Base-by-base conservation (phyloP, 2,888 invertebrate genomes). In the Antheraea assamensis region DNA sequence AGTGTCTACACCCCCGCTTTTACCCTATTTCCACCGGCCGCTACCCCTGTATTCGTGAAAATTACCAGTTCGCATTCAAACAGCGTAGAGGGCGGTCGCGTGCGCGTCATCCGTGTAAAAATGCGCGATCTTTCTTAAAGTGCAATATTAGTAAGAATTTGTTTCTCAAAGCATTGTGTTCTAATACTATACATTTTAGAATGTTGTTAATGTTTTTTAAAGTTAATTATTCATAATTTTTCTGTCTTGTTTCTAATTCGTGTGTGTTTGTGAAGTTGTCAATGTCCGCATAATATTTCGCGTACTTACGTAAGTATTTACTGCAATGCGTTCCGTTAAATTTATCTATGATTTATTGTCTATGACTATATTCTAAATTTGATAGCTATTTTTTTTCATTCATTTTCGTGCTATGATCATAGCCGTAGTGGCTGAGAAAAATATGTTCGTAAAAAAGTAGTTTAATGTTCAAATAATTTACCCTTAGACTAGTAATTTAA, bases 231-330 rank as follows among this genome's bases (percentile, higher is more conserved):
- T 47, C 24, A 35, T 52, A 52, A 35, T 72, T 55, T 49, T 10
- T 7, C n/a, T 72, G 4, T 35, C n/a, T 55, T 72, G 31, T 55
- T 70, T 19, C 52, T 30, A 27, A 55, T 70, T 73, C 8, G 80
- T 78, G 77, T 80, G 87, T 88, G 84, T 80, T 85, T 76, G 83
- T 87, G 87, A 86, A 78, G 73, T 76, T 76, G 77, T 85, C 82
- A 82, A 81, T 27, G 61, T 30, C 61, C 61, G 61, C 27, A 64
- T 85, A 85, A 85, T 85, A 84, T 83, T 86, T 87, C 77, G 86
- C 81, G 78, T 30, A 64, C 91, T 94, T 94, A 94, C 93, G 94
- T 94, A 94, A 94, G 94, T 90, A 87, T 88, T 88, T 88, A 90
- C 93, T 93, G 94, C 94, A 94, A 84, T 94, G 94, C 94, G 93